phyloP scores from a whole-genome alignment of 2,113 vertebrate species.

The Cheilinus undulatus region DNA sequence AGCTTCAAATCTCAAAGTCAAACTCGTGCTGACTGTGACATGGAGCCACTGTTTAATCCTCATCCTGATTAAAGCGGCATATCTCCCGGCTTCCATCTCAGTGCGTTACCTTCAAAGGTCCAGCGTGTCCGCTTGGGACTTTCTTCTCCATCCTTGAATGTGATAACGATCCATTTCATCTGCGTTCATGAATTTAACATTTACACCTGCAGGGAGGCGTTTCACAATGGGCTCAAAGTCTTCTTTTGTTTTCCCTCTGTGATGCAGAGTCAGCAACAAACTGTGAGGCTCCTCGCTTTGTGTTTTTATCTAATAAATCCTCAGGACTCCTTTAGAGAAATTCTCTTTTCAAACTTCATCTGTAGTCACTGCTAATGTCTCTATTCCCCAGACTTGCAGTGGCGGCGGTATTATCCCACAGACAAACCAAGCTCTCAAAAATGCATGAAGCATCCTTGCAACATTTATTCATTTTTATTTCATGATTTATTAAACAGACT shows the following conservation, averaged over 20 bases:
- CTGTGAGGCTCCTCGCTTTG: not conserved
- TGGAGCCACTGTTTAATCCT: slow-evolving; percentile 46
- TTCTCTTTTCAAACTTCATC: slow-evolving; percentile 19
- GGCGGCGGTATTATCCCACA: slow-evolving; percentile 13
- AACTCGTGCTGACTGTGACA: slow-evolving; percentile 52
- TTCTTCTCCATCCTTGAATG: slow-evolving; percentile 50
- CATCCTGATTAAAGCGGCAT: slow-evolving; percentile 45
- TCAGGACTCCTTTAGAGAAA: slow-evolving; percentile 10
- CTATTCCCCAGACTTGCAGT: slow-evolving; percentile 1
- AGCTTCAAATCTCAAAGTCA: slow-evolving; percentile 34
- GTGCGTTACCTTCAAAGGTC: slow-evolving; percentile 55
- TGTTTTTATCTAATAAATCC: slow-evolving; percentile 41
- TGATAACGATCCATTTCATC: slow-evolving; percentile 59
- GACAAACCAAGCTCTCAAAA: slow-evolving; percentile 13
- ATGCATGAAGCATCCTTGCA: not conserved
- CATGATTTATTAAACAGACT: slow-evolving; percentile 15
- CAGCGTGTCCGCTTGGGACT: slow-evolving; percentile 16
- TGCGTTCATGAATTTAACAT: slow-evolving; percentile 70
- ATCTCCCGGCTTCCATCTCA: slow-evolving; percentile 44
- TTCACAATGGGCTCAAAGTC: slow-evolving; percentile 39
- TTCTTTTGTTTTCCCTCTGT: slow-evolving; percentile 38
- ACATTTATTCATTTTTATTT: not conserved
- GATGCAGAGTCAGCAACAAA: slow-evolving; percentile 61
- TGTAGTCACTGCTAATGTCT: slow-evolving; percentile 23
- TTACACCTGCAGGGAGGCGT: slow-evolving; percentile 41